Percentiles rank a stretch among this genome's conserved stretches.
phyloP scores from a whole-genome alignment of 2,797 vertebrate species.

The Perdix hodgsoniae region DNA sequence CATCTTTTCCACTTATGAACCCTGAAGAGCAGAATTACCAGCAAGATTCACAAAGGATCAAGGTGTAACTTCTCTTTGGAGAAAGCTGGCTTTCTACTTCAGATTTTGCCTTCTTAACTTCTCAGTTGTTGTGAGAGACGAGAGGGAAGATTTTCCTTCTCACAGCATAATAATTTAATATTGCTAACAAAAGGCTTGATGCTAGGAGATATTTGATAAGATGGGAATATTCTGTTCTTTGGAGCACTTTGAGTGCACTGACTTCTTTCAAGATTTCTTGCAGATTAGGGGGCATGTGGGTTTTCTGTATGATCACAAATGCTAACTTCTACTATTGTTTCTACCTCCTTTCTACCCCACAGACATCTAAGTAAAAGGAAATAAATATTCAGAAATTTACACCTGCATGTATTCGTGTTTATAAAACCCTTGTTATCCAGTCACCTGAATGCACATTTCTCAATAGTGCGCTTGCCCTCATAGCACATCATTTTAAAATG shows the following conservation, averaged over 20 bases:
- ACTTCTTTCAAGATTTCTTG: neutral
- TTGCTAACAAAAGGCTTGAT: neutral
- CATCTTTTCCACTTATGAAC: neutral
- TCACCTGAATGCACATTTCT: neutral
- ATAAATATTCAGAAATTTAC: neutral
- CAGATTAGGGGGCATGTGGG: neutral
- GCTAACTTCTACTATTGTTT: neutral
- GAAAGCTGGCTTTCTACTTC: neutral
- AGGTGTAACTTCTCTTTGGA: neutral
- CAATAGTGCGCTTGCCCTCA: neutral
- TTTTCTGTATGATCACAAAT: neutral
- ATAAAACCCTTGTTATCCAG: neutral
- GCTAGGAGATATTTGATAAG: neutral
- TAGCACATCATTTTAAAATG: neutral
- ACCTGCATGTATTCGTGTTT: neutral
- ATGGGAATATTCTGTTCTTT: neutral
- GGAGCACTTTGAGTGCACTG: neutral
- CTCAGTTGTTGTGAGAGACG: neutral
- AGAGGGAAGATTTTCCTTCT: neutral
- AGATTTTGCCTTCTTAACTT: neutral
- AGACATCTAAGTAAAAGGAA: neutral
- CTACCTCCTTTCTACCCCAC: neutral
- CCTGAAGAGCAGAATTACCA: neutral
- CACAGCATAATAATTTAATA: neutral
- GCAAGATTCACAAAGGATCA: neutral